Evolutionary conservation across 37 sponge, comb jelly and placozoan species (phyloP).

Genomic region (Hormiphora californensis): DNA sequence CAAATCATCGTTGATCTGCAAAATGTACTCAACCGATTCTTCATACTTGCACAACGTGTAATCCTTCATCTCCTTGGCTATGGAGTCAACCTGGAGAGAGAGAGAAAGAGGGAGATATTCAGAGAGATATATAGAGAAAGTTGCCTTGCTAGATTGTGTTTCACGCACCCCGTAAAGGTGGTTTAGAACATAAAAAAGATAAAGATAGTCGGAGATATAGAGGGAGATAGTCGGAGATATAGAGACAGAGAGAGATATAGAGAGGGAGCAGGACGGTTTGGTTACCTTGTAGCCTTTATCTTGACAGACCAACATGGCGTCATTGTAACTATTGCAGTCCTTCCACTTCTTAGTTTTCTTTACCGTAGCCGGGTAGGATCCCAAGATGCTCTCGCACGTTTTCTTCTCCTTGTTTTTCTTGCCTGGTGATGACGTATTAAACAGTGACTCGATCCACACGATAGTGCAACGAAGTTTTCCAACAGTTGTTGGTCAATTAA

Average conservation of each 20-base stretch:
- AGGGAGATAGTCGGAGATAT: background rate
- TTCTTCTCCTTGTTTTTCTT: no score
- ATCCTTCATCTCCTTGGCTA: background rate
- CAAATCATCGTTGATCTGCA: no score
- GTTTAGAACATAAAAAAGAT: no score
- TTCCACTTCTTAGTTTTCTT: background rate
- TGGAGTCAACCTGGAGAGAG: background rate
- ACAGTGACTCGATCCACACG: no score
- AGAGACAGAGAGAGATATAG: background rate
- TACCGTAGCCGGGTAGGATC: background rate
- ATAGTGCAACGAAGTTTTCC: no score
- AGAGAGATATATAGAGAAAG: background rate
- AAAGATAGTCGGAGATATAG: no score
- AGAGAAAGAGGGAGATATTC: background rate
- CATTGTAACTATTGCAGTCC: background rate
- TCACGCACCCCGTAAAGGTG: no score
- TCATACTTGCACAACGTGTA: background rate
- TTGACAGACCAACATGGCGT: background rate
- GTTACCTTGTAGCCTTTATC: background rate
- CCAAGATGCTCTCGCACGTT: background rate
- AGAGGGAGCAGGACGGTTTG: no score
- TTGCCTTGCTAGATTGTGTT: no score
- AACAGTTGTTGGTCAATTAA: no score
- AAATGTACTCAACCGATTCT: background rate
- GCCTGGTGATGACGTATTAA: no score